Conservation (phyloP, 2,888 invertebrate genomes). For the Trichacis sp. region DNA sequence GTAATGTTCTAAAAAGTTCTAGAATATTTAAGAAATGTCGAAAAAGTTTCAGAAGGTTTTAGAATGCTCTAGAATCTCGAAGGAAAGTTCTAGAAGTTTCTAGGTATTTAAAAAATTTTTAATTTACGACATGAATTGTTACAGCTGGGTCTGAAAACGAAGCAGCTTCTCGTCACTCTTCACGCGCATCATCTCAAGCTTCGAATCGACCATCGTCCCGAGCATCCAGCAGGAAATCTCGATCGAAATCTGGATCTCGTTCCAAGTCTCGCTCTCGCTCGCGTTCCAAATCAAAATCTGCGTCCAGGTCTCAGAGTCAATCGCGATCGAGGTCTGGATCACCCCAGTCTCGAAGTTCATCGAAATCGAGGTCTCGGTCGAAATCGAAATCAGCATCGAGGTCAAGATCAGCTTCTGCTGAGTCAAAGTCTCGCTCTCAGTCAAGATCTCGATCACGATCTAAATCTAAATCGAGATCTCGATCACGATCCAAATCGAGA, state of each 20-base stretch:
- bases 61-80: too few species aligned
- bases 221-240: slow-evolving; percentile 59
- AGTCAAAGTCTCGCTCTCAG: slow-evolving; percentile 57
- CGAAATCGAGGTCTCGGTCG: slow-evolving; percentile 55
- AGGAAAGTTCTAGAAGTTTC: too few species aligned
- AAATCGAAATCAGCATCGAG: slow-evolving; percentile 51
- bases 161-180: slow-evolving; percentile 67
- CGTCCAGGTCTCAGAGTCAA: slow-evolving; percentile 53
- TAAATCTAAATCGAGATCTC: too few species aligned
- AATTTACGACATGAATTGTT: too few species aligned
- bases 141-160: slow-evolving; percentile 65
- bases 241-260: slow-evolving; percentile 56
- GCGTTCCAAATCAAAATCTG: slow-evolving; percentile 57
- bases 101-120: too few species aligned
- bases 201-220: slow-evolving; percentile 58
- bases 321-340: slow-evolving; percentile 54
- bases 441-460: slow-evolving; percentile 49
- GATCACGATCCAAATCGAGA: too few species aligned
- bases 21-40: too few species aligned
- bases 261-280: slow-evolving; percentile 55
- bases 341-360: too few species aligned
- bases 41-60: too few species aligned
- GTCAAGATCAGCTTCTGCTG: slow-evolving; percentile 57
- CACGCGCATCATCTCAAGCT: slow-evolving; percentile 62
- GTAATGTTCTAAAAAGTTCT: too few species aligned